A percentile compares a stretch with the other conserved stretches of the same genome.
Conservation (phyloP, 2,888 invertebrate genomes). For the Galerucella calmariensis region DNA sequence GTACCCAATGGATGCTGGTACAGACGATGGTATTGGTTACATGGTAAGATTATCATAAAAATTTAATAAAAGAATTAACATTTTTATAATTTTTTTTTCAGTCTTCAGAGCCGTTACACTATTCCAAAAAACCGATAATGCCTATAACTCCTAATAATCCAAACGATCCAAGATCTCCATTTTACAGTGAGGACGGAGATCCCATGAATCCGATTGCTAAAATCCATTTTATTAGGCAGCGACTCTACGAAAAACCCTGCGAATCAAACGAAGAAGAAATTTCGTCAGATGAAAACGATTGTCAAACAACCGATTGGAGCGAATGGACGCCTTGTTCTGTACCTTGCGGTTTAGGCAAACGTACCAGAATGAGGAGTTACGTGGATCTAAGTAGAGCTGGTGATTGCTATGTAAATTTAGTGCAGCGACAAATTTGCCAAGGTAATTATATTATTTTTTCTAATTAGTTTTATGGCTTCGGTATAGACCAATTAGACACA, state of each 20-base stretch:
- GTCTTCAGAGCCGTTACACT: conserved; percentile 82
- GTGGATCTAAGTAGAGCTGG: conserved; percentile 32
- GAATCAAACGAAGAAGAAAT: conserved; percentile 56
- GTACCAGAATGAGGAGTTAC: conserved; percentile 71
- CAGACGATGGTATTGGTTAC: conserved; percentile 89
- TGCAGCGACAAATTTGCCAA: conserved; percentile 57
- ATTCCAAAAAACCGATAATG: conserved; percentile 82
- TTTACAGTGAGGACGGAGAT: conserved; percentile 79
- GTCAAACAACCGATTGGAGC: conserved; percentile 45
- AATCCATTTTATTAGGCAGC: conserved; percentile 79
- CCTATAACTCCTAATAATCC: conserved; percentile 87
- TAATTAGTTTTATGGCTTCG: too few relatives aligned
- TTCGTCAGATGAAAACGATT: conserved; percentile 22
- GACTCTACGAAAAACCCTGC: conserved; percentile 82
- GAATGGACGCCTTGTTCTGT: conserved; percentile 67
- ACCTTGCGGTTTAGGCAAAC: conserved; percentile 75
- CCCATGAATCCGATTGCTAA: conserved; percentile 90
- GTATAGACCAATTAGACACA: not conserved
- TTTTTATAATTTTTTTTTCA: conserved; percentile 56
- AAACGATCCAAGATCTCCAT: conserved; percentile 87
- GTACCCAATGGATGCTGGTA: conserved; percentile 94
- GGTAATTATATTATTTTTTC: conserved; percentile 11
- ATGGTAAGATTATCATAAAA: conserved; percentile 67
- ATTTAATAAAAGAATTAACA: not conserved
- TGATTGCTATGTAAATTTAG: conserved; percentile 60